Evolutionary conservation across 2,113 vertebrate genomes (phyloP), one percentile per base, ranked within the genome.

Genomic region (Oncorhynchus mykiss): DNA sequence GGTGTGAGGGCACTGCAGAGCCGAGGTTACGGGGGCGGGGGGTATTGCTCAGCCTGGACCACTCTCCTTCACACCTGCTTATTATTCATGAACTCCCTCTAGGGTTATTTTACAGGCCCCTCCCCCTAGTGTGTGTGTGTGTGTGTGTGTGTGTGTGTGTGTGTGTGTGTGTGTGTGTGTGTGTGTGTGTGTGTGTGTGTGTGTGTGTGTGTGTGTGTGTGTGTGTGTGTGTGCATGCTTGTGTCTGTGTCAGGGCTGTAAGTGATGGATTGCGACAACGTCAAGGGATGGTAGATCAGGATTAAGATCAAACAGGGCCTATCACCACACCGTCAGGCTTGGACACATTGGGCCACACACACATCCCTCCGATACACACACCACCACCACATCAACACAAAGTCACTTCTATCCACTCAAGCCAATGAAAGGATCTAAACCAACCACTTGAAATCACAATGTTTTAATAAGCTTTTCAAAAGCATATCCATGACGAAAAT

Each of bases 71-170:
- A 92, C 94, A 95, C 92, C 93, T 94, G 93, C 96, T 97, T 98
- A 95, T 96, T 97, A 98, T 97, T 98, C 96, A 97, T 98, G 95
- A 97, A 93, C 95, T 93, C 84, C 83, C 95, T 93, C 85, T 81
- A 64, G 92, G 89, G 90, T 94, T 93, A 94, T 97, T 95, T 95
- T 96, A 96, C 95, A 95, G 94, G 95, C 95, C 95, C 96, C 96
- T 97, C 96, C 97, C 93, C 67, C 54, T 84, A 67, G 74, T 25
- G 34, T 34, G 31, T 34, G 31, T 31, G 31, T 31, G 29, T 31
- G 29, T 5, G 29, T 31, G 39, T 39, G 39, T 39, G 2, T 39
- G 39, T 39, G 39, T 39, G 39, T 39, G 39, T 39, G 39, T 39
- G 39, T 39, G 39, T 39, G 39, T 45, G 39, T 45, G 39, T 39